A percentile compares a stretch with the other conserved stretches of the same genome.
These are phyloP conservation scores for Dynastes maya DNA, from an alignment of 2,888 invertebrate species.

Conservation along the genomic window DNA sequence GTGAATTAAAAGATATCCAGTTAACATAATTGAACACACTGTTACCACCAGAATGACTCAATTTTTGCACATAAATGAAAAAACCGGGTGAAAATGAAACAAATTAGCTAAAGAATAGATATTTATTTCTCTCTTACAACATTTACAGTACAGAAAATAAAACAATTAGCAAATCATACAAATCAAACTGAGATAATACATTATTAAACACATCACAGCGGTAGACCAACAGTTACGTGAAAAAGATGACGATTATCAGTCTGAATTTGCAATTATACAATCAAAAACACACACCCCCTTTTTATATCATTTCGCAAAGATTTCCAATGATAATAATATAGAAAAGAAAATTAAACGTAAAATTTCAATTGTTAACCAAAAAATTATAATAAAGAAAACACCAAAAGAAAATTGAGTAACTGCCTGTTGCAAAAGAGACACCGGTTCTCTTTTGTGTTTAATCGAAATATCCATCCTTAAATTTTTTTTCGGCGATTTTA, in stretches of 20 bases:
- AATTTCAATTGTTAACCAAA: conserved; percentile 46
- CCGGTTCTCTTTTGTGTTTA: neutral
- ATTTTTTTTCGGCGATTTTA: conserved; percentile 62
- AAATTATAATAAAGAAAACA: conserved; percentile 33
- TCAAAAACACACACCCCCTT: conserved; percentile 26
- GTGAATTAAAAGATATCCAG: too few relatives aligned
- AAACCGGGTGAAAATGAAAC: neutral
- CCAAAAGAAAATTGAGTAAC: conserved; percentile 47
- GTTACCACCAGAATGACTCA: too few relatives aligned
- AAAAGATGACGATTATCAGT: conserved; percentile 27
- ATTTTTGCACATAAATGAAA: neutral
- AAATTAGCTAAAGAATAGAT: conserved; percentile 59
- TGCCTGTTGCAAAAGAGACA: conserved; percentile 55
- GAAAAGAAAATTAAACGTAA: conserved; percentile 38
- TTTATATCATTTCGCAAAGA: neutral
- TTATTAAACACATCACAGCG: conserved; percentile 55
- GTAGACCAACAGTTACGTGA: conserved; percentile 53
- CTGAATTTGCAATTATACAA: conserved; percentile 37
- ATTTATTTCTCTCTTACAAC: conserved; percentile 64
- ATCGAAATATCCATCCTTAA: conserved; percentile 64
- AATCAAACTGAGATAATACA: conserved; percentile 58
- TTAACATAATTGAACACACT: too few relatives aligned
- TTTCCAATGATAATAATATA: conserved; percentile 11
- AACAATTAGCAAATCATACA: conserved; percentile 59
- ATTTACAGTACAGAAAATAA: conserved; percentile 54